Percentiles rank a stretch among this genome's conserved stretches.
These are phyloP conservation scores for Dufourea novaeangliae DNA, from an alignment of 1,140 invertebrate genomes.

Conservation along the genomic window DNA sequence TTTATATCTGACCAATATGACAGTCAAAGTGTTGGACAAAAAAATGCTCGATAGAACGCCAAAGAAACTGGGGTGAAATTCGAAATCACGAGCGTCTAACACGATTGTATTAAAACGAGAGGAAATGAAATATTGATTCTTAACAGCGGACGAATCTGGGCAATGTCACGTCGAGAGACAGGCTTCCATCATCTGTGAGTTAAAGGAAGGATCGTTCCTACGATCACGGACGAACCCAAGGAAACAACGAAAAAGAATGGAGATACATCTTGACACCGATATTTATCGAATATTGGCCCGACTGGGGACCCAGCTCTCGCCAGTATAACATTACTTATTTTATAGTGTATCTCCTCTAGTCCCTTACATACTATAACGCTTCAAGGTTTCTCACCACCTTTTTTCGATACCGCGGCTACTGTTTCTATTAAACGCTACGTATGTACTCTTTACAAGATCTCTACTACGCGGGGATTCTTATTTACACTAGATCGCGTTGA, in stretches of 20 bases:
- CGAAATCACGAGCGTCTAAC: not conserved
- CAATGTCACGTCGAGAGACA: slow-evolving; percentile 25
- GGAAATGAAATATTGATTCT: not conserved
- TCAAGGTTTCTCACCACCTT: slow-evolving; percentile 43
- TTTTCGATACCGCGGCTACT: slow-evolving; percentile 38
- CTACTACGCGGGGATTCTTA: slow-evolving; percentile 31
- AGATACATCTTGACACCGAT: slow-evolving; percentile 73
- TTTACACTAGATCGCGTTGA: slow-evolving; percentile 30
- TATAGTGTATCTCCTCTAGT: slow-evolving; percentile 57
- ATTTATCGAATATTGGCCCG: slow-evolving; percentile 82
- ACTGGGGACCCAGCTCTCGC: slow-evolving; percentile 78
- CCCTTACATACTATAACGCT: slow-evolving; percentile 45
- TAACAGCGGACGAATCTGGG: slow-evolving; percentile 5
- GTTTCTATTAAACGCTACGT: no score
- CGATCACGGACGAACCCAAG: slow-evolving; percentile 22
- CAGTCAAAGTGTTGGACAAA: no score
- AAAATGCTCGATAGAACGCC: no score
- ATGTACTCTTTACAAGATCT: slow-evolving; percentile 46
- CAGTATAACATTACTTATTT: slow-evolving; percentile 74
- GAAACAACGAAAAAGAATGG: slow-evolving; percentile 30
- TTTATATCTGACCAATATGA: no score
- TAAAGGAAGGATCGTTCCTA: slow-evolving; percentile 15
- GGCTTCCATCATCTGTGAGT: not conserved
- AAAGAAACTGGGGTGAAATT: not conserved
- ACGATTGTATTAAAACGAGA: not conserved